Evolutionary conservation across 2,797 vertebrate genomes (phyloP).

Genomic region (Takifugu ocellatus): DNA sequence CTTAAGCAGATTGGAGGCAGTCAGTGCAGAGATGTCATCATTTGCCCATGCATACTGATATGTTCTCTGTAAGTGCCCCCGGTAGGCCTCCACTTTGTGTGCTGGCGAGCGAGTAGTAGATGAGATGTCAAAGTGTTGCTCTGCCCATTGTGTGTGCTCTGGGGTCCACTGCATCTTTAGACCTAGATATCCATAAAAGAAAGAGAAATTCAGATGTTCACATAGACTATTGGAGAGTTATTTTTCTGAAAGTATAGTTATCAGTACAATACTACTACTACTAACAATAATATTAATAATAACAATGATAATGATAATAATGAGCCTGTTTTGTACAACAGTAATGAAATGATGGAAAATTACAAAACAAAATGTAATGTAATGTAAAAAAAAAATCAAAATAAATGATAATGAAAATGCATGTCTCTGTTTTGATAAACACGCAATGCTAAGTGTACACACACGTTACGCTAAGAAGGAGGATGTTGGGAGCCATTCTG

Average conservation of each 20-base stretch:
- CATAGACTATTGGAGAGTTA: background rate
- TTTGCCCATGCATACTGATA: slow-evolving; percentile 99
- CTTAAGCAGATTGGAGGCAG: slow-evolving; percentile 97
- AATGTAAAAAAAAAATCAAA: no score
- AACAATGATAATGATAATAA: background rate
- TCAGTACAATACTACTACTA: no score
- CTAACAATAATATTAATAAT: background rate
- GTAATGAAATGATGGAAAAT: no score
- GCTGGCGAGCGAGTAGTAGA: slow-evolving; percentile 97
- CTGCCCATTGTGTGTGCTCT: slow-evolving; percentile 99
- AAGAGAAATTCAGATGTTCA: slow-evolving; percentile 47
- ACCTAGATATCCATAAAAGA: slow-evolving; percentile 77
- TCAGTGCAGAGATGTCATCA: slow-evolving; percentile 97
- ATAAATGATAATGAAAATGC: slow-evolving; percentile 2
- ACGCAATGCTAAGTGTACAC: slow-evolving; percentile 47
- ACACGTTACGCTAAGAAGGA: slow-evolving; percentile 81
- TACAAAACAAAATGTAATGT: background rate
- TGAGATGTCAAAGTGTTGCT: slow-evolving; percentile 99
- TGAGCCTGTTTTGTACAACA: background rate
- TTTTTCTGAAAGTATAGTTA: no score
- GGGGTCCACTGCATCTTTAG: slow-evolving; percentile 99
- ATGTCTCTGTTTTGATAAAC: slow-evolving; percentile 18
- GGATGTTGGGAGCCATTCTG: slow-evolving; percentile 81
- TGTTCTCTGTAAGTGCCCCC: slow-evolving; percentile 94
- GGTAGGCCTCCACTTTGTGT: slow-evolving; percentile 97